Conservation (phyloP, 2,113 vertebrate genomes). For the Gavia stellata region DNA sequence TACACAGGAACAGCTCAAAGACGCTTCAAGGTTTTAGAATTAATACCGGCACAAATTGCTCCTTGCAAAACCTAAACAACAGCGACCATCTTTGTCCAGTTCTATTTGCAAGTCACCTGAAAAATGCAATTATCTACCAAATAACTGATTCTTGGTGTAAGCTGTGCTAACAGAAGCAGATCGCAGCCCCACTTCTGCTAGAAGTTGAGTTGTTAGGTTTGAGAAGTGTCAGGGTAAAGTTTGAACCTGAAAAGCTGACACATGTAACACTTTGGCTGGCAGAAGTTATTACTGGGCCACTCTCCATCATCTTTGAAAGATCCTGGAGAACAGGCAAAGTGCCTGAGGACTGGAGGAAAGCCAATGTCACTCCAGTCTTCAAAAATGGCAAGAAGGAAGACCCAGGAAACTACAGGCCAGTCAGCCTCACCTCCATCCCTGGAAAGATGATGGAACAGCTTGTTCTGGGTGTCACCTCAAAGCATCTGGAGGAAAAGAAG, state of each 20-base stretch:
- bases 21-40: not conserved
- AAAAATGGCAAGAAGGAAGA: too few relatives aligned
- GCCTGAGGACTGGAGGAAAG: too few relatives aligned
- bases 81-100: not conserved
- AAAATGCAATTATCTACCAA: not conserved
- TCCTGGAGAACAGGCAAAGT: too few relatives aligned
- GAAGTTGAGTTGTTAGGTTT: not conserved
- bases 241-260: not conserved
- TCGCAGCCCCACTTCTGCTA: not conserved
- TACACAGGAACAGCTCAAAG: not conserved
- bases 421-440: too few relatives aligned
- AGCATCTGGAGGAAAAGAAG: too few relatives aligned
- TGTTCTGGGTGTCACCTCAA: too few relatives aligned
- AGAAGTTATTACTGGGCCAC: too few relatives aligned
- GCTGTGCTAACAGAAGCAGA: not conserved
- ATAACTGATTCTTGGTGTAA: not conserved
- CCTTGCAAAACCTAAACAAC: not conserved
- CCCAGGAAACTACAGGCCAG: too few relatives aligned
- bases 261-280: not conserved
- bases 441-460: too few relatives aligned
- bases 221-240: not conserved
- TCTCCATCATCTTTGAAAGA: too few relatives aligned
- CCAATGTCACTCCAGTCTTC: too few relatives aligned
- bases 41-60: not conserved
- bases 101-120: not conserved